Base-by-base conservation (phyloP, 2,113 vertebrate genomes). In the Nothocercus julius region DNA sequence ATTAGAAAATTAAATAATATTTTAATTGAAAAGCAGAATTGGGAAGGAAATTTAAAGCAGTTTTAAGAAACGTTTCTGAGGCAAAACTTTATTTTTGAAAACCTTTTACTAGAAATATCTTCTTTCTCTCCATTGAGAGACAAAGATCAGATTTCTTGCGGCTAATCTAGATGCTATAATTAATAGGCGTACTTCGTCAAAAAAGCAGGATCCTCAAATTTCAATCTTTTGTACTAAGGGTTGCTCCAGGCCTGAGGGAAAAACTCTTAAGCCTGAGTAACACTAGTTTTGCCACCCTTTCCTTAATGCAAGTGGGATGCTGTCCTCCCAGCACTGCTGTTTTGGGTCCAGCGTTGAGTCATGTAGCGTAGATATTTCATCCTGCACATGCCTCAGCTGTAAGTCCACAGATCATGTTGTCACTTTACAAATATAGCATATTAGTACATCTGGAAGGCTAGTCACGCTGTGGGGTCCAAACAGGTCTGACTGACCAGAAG, bases 381-480 rank as follows among this genome's bases (percentile, higher is more conserved):
- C 96, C 96, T 93, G 93, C 95, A 85, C 4, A 21, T 96, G 96
- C 94, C 91, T 87, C 82, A 93, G 93, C 92, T 94, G 54, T 94
- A 73, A 78, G 80, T 87, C 87, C 67, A 61, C 82, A 97, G 97
- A 97, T 98, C 98, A 98, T 98, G 87, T 98, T 98, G 96, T 97
- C 98, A 94, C 78, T 82, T 95, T 98, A 98, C 97, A 98, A 98
- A 98, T 98, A 98, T 98, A 98, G 98, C 97, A 95, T 36, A 95
- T 97, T 97, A 98, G 97, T 97, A 51, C 94, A 97, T 97, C 66
- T 97, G 96, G 95, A 96, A 86, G 74, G 91, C 91, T 80, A 95
- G 96, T 97, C 97, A 97, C 75, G 77, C 87, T 94, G 85, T 42
- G 68, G 62, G 68, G 82, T 85, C 92, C 87, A 89, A 95, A 86